Base-by-base conservation (phyloP, 2,888 invertebrate genomes). In the Dexiosoma caninum region DNA sequence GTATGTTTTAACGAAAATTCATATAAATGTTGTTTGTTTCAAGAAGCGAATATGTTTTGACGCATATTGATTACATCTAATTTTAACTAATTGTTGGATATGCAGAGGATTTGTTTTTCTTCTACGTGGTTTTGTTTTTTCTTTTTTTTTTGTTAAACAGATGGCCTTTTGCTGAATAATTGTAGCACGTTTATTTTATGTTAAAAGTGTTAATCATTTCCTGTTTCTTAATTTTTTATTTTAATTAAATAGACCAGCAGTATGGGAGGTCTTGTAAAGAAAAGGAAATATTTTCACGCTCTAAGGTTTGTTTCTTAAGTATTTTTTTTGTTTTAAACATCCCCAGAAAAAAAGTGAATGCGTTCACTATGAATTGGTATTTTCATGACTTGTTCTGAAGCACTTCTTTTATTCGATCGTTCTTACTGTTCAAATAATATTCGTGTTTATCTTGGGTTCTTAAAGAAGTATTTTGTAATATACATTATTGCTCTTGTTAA, bases 101-200 rank as follows among this genome's bases (percentile, higher is more conserved):
- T 10, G n/a, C n/a, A n/a, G n/a, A n/a, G n/a, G n/a, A n/a, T n/a
- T n/a, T n/a, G n/a, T n/a, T n/a, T n/a, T n/a, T n/a, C n/a, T n/a
- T n/a, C n/a, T n/a, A n/a, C n/a, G n/a, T n/a, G n/a, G n/a, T 27
- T 8, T 16, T 12, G 5, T 35, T 10, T 27, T n/a, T 12, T 49
- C 19, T 14, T 14, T 9, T 21, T 14, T 21, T 23, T 32, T 46
- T 19, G 46, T 60, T 16, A 37, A 66, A 44, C 32, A 35, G 19
- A 16, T 37, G 14, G 2, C 32, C 62, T 40, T 32, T 32, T n/a
- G 7, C 35, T 59, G 8, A 19, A 23, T 40, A 44, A 14, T 19
- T 10, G 30, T 42, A n/a, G 75, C 75, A 75, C 74, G 70, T 51
- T 75, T 59, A 62, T 57, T 32, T 59, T 44, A 42, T 60, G 37